Percentiles rank a stretch among this genome's conserved stretches.
Evolutionary conservation across 2,113 vertebrate species (phyloP).

Genomic region (Corydoras maculifer): DNA sequence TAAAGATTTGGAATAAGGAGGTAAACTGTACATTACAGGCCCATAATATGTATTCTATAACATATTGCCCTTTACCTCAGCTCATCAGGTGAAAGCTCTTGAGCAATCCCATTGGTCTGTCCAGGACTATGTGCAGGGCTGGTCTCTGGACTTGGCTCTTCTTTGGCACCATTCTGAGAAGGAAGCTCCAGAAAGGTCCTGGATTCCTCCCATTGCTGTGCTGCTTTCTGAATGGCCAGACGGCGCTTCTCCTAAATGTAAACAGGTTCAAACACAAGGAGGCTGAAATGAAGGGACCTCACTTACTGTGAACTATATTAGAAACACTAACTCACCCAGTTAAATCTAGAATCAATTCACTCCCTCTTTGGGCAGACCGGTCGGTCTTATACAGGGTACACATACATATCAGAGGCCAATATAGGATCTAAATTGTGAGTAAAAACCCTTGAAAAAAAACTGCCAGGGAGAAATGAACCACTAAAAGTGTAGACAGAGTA

Average conservation of each 20-base stretch:
- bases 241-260: conserved; percentile 83
- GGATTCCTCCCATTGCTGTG: conserved; percentile 82
- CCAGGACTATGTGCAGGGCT: conserved; percentile 74
- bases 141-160: conserved; percentile 66
- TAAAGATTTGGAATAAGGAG: not conserved
- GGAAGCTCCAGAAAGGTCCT: conserved; percentile 62
- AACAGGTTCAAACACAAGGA: not conserved
- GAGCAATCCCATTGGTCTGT: conserved; percentile 68
- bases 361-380: no score
- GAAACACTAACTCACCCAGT: no score
- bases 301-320: no score
- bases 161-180: conserved; percentile 66
- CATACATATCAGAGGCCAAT: no score
- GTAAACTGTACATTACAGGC: no score
- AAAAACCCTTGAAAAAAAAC: no score
- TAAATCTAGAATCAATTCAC: no score
- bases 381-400: no score
- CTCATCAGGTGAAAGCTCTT: conserved; percentile 78
- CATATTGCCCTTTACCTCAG: conserved; percentile 65
- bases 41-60: not conserved
- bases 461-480: no score
- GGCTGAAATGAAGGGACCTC: no score
- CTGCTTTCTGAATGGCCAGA: conserved; percentile 83
- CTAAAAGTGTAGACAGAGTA: no score
- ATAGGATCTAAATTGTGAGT: no score